Percentiles rank a stretch among this genome's conserved stretches.
Conservation (phyloP, 2,113 vertebrate genomes). For the Cettia cetti region DNA sequence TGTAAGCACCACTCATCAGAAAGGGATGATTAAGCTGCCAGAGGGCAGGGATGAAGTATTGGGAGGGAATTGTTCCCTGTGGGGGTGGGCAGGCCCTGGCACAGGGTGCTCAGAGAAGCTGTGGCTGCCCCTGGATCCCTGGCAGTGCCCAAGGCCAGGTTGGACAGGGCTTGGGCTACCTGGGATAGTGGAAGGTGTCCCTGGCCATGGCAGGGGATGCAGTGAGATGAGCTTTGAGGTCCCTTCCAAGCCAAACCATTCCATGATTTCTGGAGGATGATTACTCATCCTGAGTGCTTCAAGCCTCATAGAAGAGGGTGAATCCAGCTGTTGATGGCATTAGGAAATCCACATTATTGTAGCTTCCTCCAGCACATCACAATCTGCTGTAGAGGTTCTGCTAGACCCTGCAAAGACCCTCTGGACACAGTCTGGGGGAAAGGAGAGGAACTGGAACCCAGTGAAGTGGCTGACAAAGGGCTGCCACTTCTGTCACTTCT, state of each 20-base stretch:
- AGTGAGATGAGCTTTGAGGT: not conserved
- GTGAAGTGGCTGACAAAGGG: not conserved
- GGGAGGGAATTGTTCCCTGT: not conserved
- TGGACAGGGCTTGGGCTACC: fast-evolving
- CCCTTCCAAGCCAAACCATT: not conserved
- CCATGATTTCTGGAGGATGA: not conserved
- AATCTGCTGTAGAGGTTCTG: not conserved
- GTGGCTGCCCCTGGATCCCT: not conserved
- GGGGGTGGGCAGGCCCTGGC: not conserved
- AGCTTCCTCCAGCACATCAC: not conserved
- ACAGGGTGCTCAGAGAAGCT: not conserved
- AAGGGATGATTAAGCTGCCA: not conserved
- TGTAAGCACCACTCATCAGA: not conserved
- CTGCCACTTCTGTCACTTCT: not conserved
- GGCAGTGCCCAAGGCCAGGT: fast-evolving
- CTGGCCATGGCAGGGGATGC: not conserved
- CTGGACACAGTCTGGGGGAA: not conserved
- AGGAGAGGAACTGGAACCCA: not conserved
- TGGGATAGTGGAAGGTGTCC: fast-evolving
- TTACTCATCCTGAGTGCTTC: fast-evolving
- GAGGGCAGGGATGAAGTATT: fast-evolving
- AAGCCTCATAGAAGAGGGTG: not conserved
- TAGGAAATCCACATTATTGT: not conserved
- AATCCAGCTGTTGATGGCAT: not conserved
- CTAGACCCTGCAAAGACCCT: not conserved